Evolutionary conservation across 2,113 vertebrate species (phyloP).

Genomic region (Sitta europaea): DNA sequence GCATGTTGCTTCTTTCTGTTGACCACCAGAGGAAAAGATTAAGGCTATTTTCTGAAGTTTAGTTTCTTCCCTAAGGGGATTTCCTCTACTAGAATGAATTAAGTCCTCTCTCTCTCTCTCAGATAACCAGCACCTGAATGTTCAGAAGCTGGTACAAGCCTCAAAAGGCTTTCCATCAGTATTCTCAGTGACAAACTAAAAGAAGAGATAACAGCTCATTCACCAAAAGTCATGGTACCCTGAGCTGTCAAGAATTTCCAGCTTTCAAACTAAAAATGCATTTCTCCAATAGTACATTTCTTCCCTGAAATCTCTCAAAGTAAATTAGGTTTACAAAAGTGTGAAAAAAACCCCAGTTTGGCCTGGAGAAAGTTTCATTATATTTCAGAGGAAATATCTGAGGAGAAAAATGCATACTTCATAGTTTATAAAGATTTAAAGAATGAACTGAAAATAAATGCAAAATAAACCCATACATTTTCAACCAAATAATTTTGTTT

Average conservation of each 20-base stretch:
- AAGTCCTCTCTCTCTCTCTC: background rate
- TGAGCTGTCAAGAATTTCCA: background rate
- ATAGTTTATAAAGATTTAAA: background rate
- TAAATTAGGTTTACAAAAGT: background rate
- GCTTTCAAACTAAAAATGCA: background rate
- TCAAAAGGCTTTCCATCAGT: background rate
- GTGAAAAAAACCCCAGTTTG: background rate
- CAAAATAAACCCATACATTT: background rate
- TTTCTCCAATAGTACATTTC: background rate
- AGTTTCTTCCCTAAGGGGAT: background rate
- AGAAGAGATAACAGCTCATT: background rate
- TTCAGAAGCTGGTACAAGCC: background rate
- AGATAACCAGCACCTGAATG: background rate
- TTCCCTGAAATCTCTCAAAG: background rate
- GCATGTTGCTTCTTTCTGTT: background rate
- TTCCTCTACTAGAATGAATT: background rate
- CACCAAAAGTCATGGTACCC: background rate
- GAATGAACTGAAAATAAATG: background rate
- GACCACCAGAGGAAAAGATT: background rate
- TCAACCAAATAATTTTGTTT: background rate
- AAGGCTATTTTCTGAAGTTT: background rate
- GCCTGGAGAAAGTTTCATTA: background rate
- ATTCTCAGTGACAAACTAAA: background rate
- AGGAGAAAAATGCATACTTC: background rate
- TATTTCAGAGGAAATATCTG: background rate